Conservation (phyloP, 1,140 invertebrate species). For the Caerostris darwini region DNA sequence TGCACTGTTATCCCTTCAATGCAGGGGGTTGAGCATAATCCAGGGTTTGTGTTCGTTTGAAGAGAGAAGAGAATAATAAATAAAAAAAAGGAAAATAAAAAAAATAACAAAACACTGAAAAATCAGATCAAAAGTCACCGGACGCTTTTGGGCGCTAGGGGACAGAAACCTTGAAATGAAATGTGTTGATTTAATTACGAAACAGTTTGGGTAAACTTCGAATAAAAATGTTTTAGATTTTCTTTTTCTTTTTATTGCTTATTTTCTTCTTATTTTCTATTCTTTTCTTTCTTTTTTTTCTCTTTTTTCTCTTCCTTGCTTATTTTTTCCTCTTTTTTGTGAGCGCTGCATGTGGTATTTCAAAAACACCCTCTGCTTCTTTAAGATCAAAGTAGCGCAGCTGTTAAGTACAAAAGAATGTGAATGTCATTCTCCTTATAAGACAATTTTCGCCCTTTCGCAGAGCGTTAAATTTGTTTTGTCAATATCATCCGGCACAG, state of each 20-base stretch:
- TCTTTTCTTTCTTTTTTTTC: too few relatives aligned
- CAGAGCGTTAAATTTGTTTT: not conserved
- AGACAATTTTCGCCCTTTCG: not conserved
- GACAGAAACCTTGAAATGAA: not conserved
- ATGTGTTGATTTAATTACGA: conserved; percentile 33
- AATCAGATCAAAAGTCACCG: not conserved
- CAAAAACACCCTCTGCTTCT: not conserved
- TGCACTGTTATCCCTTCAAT: not conserved
- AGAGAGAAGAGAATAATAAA: not conserved
- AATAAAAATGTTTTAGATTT: conserved; percentile 5
- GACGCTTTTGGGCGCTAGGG: not conserved
- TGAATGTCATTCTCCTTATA: not conserved
- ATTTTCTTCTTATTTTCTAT: too few relatives aligned
- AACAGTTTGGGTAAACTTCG: not conserved
- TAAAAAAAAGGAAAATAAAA: not conserved
- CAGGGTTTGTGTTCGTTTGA: not conserved
- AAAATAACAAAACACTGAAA: not conserved
- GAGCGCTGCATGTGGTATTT: not conserved
- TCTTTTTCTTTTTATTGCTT: not conserved
- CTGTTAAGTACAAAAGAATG: not conserved
- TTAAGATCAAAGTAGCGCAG: not conserved
- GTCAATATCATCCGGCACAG: not conserved
- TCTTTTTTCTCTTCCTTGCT: too few relatives aligned
- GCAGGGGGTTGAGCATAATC: not conserved
- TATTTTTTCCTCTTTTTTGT: too few relatives aligned